Percentiles rank a stretch among this genome's conserved stretches.
These are phyloP conservation scores for Drosophila austrosaltans DNA, from an alignment of 2,888 invertebrate genomes.

Conservation along the genomic window DNA sequence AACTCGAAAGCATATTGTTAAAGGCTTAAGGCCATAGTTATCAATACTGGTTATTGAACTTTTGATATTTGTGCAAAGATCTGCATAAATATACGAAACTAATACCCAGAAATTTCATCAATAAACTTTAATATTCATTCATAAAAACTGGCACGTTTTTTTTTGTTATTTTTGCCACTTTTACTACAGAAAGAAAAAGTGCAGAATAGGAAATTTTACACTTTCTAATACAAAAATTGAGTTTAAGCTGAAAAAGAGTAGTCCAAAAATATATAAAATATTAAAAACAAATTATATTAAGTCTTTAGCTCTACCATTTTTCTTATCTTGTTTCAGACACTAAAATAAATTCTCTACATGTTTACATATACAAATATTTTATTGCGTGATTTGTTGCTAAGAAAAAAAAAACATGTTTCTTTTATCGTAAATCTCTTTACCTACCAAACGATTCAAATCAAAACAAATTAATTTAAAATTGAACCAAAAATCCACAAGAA, in stretches of 20 bases:
- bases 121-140: conserved; percentile 3
- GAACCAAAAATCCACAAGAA: no score
- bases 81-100: conserved; percentile 36
- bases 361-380: no score
- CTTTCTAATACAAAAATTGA: not conserved
- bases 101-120: not conserved
- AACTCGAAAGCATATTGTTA: conserved; percentile 24
- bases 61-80: conserved; percentile 32
- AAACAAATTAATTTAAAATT: no score
- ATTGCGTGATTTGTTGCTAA: no score
- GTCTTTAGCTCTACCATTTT: no score
- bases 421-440: no score
- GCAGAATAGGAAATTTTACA: not conserved
- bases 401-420: no score
- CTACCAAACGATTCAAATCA: no score
- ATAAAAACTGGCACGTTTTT: conserved; percentile 12
- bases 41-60: conserved; percentile 35
- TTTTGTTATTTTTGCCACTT: not conserved
- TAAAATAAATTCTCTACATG: no score
- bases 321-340: no score
- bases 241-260: not conserved
- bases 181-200: not conserved
- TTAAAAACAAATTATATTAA: no score
- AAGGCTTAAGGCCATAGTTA: conserved; percentile 33
- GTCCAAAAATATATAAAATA: no score